Percentiles rank a stretch among this genome's conserved stretches.
Evolutionary conservation across 2,888 invertebrate species (phyloP).

Genomic region (Ischnura elegans): DNA sequence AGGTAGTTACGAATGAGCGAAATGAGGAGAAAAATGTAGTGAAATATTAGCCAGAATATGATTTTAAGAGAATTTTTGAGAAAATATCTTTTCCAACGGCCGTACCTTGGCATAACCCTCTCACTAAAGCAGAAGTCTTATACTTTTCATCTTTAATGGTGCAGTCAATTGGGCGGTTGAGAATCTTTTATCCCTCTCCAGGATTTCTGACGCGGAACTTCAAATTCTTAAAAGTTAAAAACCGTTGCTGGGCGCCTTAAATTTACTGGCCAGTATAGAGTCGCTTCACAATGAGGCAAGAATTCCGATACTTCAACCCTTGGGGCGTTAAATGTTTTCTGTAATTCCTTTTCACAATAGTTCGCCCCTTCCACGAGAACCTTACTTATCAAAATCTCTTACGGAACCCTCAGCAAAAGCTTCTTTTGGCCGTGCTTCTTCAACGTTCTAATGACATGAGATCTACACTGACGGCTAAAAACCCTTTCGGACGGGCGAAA

Average conservation of each 20-base stretch:
- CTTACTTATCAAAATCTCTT: not conserved
- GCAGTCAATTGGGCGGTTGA: not conserved
- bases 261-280: not conserved
- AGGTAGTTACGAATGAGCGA: no score
- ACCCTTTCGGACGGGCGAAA: not conserved
- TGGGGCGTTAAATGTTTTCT: not conserved
- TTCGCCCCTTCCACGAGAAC: not conserved
- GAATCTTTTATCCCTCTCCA: not conserved
- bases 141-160: no score
- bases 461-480: not conserved
- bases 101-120: not conserved
- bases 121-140: not conserved
- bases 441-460: not conserved
- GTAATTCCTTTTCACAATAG: constrained; percentile 19
- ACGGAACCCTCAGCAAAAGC: not conserved
- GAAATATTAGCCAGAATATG: no score
- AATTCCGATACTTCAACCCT: not conserved
- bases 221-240: not conserved
- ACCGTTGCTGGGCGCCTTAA: not conserved
- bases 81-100: not conserved
- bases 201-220: not conserved
- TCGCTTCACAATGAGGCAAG: not conserved
- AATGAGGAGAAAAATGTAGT: no score
- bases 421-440: not conserved
- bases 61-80: no score